Evolutionary conservation across 1,140 invertebrate genomes (phyloP).

Genomic region (Macrobrachium nipponense): DNA sequence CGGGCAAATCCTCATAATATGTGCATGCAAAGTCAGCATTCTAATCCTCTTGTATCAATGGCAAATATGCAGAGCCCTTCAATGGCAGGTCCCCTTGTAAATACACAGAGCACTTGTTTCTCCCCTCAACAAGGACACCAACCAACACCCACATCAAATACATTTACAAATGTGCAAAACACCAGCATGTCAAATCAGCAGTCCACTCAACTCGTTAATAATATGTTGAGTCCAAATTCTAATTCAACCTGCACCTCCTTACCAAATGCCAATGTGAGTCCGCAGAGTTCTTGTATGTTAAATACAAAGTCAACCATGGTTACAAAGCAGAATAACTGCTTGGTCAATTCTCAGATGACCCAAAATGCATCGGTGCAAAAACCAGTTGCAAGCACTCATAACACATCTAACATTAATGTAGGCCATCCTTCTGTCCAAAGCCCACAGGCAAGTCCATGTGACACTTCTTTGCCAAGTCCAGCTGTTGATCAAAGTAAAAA

Average conservation of each 20-base stretch:
- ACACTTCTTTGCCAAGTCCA: slow-evolving; percentile 42
- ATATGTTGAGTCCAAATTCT: too few relatives aligned
- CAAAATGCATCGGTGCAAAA: slow-evolving; percentile 12
- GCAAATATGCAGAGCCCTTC: slow-evolving; percentile 6
- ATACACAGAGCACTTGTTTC: neutral
- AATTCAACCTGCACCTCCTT: neutral
- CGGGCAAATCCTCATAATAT: slow-evolving; percentile 39
- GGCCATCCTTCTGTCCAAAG: slow-evolving; percentile 44
- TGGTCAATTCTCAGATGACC: neutral
- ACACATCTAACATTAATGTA: slow-evolving; percentile 8
- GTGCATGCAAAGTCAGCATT: slow-evolving; percentile 39
- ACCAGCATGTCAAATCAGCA: too few relatives aligned
- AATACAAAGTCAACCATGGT: slow-evolving; percentile 10
- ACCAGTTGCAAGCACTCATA: slow-evolving; percentile 9
- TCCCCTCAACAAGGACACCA: neutral
- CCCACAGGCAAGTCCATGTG: slow-evolving; percentile 40
- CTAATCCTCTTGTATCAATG: slow-evolving; percentile 11
- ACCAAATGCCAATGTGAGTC: slow-evolving; percentile 11
- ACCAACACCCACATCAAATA: too few relatives aligned
- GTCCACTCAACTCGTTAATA: too few relatives aligned
- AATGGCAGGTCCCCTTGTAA: neutral
- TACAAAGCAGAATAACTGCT: neutral
- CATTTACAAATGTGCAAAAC: too few relatives aligned
- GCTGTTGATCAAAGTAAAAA: neutral
- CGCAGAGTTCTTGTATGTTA: slow-evolving; percentile 7